Conservation (phyloP, 2,113 vertebrate species). For the Ceratotherium simum region DNA sequence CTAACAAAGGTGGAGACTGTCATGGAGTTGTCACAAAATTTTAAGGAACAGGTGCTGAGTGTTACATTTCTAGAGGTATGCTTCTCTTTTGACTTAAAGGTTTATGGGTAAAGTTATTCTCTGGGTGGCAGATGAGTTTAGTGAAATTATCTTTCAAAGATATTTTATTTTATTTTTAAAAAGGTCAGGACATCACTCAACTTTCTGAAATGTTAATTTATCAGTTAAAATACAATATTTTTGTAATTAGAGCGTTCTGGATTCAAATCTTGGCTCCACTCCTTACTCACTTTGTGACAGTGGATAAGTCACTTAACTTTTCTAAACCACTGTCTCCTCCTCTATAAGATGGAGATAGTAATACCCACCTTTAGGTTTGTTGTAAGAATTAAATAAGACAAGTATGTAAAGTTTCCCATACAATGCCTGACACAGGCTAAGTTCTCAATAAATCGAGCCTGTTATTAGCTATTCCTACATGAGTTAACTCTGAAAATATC, state of each 20-base stretch:
- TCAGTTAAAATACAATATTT: not conserved
- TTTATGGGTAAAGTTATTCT: not conserved
- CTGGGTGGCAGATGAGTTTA: not conserved
- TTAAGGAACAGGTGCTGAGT: not conserved
- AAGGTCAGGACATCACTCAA: not conserved
- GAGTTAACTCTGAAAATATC: constrained; percentile 3
- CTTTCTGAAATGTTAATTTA: not conserved
- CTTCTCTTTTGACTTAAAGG: not conserved
- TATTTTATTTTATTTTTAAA: not conserved
- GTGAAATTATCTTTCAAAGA: not conserved
- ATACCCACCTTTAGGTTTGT: not conserved
- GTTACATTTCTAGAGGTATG: not conserved
- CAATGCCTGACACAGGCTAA: not conserved
- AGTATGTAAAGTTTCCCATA: not conserved
- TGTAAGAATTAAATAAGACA: not conserved
- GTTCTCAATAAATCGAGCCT: not conserved
- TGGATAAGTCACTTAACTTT: not conserved
- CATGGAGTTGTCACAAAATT: not conserved
- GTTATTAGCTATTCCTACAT: not conserved
- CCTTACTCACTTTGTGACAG: not conserved
- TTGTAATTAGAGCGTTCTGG: not conserved
- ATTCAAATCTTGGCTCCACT: not conserved
- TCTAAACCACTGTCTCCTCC: not conserved
- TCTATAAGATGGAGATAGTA: not conserved
- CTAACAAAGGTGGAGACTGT: not conserved